Evolutionary conservation across 2,797 vertebrate species (phyloP).

Genomic region (Rhinatrema bivittatum): DNA sequence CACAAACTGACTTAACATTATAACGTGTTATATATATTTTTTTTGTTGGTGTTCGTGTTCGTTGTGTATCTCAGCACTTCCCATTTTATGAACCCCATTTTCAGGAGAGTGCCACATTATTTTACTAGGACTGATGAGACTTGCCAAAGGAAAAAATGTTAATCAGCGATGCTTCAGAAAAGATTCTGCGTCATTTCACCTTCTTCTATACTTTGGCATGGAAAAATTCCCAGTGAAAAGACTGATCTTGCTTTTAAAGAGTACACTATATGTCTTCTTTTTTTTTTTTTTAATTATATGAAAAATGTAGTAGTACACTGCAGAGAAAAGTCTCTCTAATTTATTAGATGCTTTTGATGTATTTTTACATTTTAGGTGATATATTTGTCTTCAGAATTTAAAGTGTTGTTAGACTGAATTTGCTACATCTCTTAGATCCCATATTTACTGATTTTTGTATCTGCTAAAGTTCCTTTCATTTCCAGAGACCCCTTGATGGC

Average conservation of each 20-base stretch:
- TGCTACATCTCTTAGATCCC: constrained; percentile 39
- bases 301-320: constrained; percentile 42
- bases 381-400: constrained; percentile 46
- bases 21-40: constrained; percentile 1
- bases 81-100: constrained; percentile 35
- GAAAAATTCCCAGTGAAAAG: constrained; percentile 32
- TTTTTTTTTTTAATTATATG: constrained; percentile 40
- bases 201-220: constrained; percentile 28
- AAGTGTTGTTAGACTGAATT: constrained; percentile 49
- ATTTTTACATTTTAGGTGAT: constrained; percentile 50
- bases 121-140: constrained; percentile 56
- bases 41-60: constrained; percentile 1
- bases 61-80: constrained; percentile 38
- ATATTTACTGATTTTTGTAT: constrained; percentile 39
- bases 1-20: constrained; percentile 38
- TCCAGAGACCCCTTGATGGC: constrained; percentile 32
- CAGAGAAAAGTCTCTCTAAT: constrained; percentile 43
- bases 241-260: constrained; percentile 23
- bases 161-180: constrained; percentile 31
- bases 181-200: constrained; percentile 15
- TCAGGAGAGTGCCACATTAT: constrained; percentile 50
- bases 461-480: constrained; percentile 49
- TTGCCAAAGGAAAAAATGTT: constrained; percentile 35
- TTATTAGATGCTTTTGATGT: constrained; percentile 46
- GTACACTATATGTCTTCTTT: constrained; percentile 32